Evolutionary conservation across 2,797 vertebrate genomes (phyloP).

Genomic region (Fundulus diaphanus): DNA sequence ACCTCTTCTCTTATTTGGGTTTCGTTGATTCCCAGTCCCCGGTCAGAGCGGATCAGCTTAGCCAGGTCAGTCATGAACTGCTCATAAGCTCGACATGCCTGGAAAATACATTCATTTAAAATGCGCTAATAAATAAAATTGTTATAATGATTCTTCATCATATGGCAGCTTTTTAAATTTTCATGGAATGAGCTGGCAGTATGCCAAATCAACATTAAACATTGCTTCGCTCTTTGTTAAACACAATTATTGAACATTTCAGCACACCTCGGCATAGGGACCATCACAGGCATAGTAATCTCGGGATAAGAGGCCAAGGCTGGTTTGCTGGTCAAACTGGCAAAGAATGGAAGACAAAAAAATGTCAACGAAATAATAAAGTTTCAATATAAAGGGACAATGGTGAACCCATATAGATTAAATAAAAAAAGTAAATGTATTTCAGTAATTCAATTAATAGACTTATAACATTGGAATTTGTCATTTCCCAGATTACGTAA

Average conservation of each 20-base stretch:
- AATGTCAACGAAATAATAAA: conserved; percentile 19
- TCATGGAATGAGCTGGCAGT: background rate
- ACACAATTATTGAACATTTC: conserved; percentile 10
- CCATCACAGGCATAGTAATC: conserved; percentile 92
- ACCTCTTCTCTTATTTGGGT: conserved; percentile 81
- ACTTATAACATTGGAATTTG: background rate
- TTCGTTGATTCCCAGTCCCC: conserved; percentile 75
- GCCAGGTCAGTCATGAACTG: conserved; percentile 92
- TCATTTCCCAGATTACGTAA: background rate
- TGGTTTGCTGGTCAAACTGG: conserved; percentile 92
- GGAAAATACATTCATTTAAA: conserved; percentile 43
- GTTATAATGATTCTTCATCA: background rate
- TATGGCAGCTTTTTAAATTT: background rate
- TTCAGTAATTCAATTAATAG: too few species aligned
- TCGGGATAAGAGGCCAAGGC: conserved; percentile 90
- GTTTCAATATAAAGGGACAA: background rate
- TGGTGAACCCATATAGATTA: background rate
- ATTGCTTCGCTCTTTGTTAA: background rate
- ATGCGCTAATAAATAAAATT: background rate
- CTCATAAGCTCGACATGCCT: conserved; percentile 91
- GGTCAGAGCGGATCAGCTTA: conserved; percentile 88
- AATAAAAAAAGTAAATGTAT: background rate
- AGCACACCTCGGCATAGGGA: conserved; percentile 87
- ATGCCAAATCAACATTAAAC: conserved; percentile 32
- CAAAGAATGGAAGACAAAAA: conserved; percentile 18